Percentiles rank a stretch among this genome's conserved stretches.
Conservation (phyloP, 2,113 vertebrate genomes). For the Clinocottus analis region DNA sequence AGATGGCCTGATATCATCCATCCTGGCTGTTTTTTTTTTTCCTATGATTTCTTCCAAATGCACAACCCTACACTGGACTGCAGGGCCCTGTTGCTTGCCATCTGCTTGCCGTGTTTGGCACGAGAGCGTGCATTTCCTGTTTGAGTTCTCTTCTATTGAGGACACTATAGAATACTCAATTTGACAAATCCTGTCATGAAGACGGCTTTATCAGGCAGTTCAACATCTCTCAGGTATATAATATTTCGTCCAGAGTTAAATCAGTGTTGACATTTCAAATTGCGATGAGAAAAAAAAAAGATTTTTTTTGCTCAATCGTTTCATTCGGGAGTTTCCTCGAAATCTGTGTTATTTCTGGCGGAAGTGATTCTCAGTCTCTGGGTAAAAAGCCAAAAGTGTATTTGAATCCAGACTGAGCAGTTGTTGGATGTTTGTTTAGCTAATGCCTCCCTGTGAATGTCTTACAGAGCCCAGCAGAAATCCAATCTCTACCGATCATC, state of each 20-base stretch:
- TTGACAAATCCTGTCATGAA: constrained; percentile 15
- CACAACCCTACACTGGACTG: constrained; percentile 63
- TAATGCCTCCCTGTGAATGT: constrained; percentile 54
- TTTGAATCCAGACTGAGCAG: constrained; percentile 35
- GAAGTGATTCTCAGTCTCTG: constrained; percentile 22
- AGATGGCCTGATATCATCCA: constrained; percentile 75
- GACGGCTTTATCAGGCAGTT: constrained; percentile 16
- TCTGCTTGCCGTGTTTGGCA: constrained; percentile 73
- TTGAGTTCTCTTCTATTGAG: constrained; percentile 46
- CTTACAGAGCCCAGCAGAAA: constrained; percentile 53
- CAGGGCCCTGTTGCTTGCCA: constrained; percentile 73
- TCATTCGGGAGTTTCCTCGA: constrained; percentile 1
- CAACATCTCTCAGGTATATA: constrained; percentile 1
- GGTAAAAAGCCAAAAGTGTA: constrained; percentile 21
- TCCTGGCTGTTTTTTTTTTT: constrained; percentile 45
- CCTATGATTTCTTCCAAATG: constrained; percentile 45
- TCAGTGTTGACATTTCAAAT: constrained; percentile 22
- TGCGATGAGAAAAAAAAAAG: too few relatives aligned
- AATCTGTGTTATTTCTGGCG: constrained; percentile 10
- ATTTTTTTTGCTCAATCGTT: not conserved
- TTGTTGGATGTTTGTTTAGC: constrained; percentile 55
- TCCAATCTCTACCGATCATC: constrained; percentile 68
- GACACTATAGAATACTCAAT: constrained; percentile 51
- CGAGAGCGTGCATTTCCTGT: constrained; percentile 46
- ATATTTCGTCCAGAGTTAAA: constrained; percentile 4